Evolutionary conservation across 1,140 invertebrate genomes (phyloP).

Genomic region (Plectrocnemia conspersa): DNA sequence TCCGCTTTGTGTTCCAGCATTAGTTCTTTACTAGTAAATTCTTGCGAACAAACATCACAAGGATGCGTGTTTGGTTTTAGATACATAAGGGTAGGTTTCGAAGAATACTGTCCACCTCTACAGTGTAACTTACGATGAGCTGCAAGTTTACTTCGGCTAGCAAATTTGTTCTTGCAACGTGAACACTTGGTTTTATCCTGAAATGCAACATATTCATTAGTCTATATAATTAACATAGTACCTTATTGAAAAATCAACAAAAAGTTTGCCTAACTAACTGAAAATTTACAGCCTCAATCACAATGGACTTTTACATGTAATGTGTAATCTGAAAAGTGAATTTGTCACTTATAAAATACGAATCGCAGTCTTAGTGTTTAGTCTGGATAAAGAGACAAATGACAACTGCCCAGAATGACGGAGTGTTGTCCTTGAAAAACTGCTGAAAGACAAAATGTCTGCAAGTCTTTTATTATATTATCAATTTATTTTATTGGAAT

Average conservation of each 20-base stretch:
- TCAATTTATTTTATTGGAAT: too few species aligned
- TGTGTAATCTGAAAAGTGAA: not conserved
- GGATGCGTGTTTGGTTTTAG: not conserved
- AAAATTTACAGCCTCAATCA: not conserved
- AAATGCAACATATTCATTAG: not conserved
- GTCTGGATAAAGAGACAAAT: too few species aligned
- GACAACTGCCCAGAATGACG: too few species aligned
- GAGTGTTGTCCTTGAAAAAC: too few species aligned
- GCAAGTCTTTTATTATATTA: too few species aligned
- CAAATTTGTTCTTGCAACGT: constrained; percentile 20
- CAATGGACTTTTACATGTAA: not conserved
- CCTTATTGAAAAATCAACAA: not conserved
- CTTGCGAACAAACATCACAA: constrained; percentile 22
- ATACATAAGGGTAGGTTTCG: not conserved
- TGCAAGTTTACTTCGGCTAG: constrained; percentile 15
- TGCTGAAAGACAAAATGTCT: too few species aligned
- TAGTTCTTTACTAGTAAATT: constrained; percentile 6
- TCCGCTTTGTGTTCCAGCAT: constrained; percentile 24
- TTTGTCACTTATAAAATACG: not conserved
- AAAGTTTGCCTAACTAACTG: not conserved
- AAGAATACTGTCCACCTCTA: constrained; percentile 9
- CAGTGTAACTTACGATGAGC: constrained; percentile 29
- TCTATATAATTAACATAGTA: not conserved
- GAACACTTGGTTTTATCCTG: constrained; percentile 22
- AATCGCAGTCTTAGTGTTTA: too few species aligned